These are phyloP conservation scores for Eupithecia inturbata DNA, from an alignment of 2,888 invertebrate genomes.

Conservation along the genomic window DNA sequence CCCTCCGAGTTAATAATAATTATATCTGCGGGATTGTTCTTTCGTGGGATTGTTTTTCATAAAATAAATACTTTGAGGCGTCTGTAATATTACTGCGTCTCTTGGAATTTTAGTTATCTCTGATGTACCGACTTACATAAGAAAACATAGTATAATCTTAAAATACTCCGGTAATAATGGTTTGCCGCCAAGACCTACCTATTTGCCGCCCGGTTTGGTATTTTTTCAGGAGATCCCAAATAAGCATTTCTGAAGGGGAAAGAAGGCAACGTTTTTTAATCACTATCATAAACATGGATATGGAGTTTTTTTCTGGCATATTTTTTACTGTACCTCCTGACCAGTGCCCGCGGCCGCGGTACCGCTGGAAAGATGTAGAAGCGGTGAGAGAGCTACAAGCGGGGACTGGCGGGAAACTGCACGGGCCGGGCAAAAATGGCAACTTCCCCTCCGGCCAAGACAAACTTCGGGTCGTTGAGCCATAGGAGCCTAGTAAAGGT, in stretches of 20 bases:
- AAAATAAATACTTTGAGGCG: conserved; percentile 5
- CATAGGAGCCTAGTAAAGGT: too few relatives aligned
- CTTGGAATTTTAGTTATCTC: neutral
- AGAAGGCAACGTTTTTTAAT: too few relatives aligned
- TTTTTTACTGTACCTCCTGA: too few relatives aligned
- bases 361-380: neutral
- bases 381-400: too few relatives aligned
- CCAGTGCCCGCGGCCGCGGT: neutral
- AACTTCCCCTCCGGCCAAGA: neutral
- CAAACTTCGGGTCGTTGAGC: too few relatives aligned
- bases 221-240: too few relatives aligned
- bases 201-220: too few relatives aligned
- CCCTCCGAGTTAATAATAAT: conserved; percentile 49
- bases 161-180: neutral
- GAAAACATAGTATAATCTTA: neutral
- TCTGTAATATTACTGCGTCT: neutral
- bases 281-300: too few relatives aligned
- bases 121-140: neutral
- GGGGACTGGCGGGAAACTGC: neutral
- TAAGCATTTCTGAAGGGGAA: too few relatives aligned
- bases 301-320: too few relatives aligned
- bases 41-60: conserved; percentile 30
- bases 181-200: too few relatives aligned
- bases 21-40: conserved; percentile 34
- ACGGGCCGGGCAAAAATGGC: neutral